Conservation (phyloP, 2,113 vertebrate species). For the Fulica atra region DNA sequence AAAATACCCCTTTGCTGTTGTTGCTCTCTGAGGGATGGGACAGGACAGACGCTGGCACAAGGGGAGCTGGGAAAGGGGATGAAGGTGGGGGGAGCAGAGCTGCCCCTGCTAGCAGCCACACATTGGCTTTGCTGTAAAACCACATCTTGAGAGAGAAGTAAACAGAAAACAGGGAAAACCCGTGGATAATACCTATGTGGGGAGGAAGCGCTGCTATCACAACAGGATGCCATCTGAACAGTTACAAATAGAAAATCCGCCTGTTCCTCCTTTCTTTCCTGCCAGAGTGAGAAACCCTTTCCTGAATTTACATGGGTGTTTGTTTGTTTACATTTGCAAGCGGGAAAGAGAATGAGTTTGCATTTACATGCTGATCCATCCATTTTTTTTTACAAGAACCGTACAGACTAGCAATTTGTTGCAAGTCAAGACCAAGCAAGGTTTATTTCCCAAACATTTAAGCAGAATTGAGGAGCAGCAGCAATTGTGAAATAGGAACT, state of each 20-base stretch:
- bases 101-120: neutral
- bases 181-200: neutral
- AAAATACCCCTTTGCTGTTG: neutral
- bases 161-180: neutral
- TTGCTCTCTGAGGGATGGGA: neutral
- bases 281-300: neutral
- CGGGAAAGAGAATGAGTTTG: neutral
- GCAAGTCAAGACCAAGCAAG: neutral
- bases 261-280: neutral
- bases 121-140: neutral
- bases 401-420: neutral
- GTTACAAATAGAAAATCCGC: neutral
- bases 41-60: neutral
- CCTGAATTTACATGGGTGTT: neutral
- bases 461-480: neutral
- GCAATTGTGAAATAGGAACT: neutral
- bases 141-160: neutral
- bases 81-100: neutral
- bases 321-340: neutral
- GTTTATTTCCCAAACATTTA: neutral
- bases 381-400: neutral
- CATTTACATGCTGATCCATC: neutral
- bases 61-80: neutral
- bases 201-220: neutral
- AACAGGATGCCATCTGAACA: neutral